A percentile compares a stretch with the other conserved stretches of the same genome.
phyloP scores from a whole-genome alignment of 23 tunicate species.

The Diplosoma virens region DNA sequence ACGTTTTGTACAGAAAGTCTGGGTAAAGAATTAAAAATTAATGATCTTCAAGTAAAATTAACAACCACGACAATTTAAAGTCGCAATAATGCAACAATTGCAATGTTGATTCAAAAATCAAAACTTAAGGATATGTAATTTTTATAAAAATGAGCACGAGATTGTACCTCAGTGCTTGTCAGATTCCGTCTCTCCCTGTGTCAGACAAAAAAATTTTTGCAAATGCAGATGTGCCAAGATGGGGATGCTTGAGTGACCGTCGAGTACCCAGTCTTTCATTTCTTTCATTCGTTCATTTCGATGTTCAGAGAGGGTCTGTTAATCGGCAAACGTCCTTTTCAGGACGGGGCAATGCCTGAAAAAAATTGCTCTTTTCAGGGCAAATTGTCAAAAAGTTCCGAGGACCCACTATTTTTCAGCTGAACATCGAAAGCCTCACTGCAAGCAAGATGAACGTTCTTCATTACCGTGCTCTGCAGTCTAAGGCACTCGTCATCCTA shows the following conservation, averaged over 20 bases:
- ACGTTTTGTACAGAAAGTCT: background rate
- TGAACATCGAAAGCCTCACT: too few species aligned
- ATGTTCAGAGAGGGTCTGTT: too few species aligned
- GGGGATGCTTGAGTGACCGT: background rate
- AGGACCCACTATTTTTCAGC: too few species aligned
- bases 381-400: too few species aligned
- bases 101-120: slow-evolving; percentile 11
- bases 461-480: too few species aligned
- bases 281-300: too few species aligned
- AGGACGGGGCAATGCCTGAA: too few species aligned
- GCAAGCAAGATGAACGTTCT: too few species aligned
- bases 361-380: too few species aligned
- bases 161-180: background rate
- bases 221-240: background rate
- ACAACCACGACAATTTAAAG: slow-evolving; percentile 9
- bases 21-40: background rate
- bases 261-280: background rate
- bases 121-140: slow-evolving; percentile 16
- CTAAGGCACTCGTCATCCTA: too few species aligned
- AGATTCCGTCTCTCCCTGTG: slow-evolving; percentile 8
- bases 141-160: background rate
- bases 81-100: background rate
- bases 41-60: background rate
- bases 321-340: too few species aligned
- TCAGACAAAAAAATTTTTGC: background rate